Conservation (phyloP, 1,140 invertebrate species). For the Platorchestia sp. region DNA sequence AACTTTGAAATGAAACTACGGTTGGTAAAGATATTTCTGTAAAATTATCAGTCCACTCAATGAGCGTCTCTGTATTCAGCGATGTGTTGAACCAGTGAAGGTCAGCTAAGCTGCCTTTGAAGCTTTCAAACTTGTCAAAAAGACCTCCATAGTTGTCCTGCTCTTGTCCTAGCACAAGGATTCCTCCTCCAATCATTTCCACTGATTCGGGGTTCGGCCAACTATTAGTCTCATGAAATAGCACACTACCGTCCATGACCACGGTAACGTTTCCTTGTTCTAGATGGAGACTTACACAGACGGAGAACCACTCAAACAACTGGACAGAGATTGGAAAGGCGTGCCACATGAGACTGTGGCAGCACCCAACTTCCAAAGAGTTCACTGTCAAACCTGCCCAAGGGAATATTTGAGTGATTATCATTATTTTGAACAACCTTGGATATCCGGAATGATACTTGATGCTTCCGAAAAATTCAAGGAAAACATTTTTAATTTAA, state of each 20-base stretch:
- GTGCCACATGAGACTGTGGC: neutral
- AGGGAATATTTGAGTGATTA: neutral
- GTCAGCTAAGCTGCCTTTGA: constrained; percentile 9
- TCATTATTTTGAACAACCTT: neutral
- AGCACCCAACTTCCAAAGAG: neutral
- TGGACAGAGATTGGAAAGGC: neutral
- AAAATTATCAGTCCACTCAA: constrained; percentile 1
- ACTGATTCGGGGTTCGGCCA: neutral
- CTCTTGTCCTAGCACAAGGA: constrained; percentile 55
- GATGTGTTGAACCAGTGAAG: neutral
- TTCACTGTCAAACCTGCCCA: neutral
- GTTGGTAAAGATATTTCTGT: neutral
- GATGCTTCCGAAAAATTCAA: neutral
- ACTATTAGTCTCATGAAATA: neutral
- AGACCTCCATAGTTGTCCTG: constrained; percentile 52
- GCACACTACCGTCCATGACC: neutral
- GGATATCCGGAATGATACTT: neutral
- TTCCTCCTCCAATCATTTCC: constrained; percentile 28
- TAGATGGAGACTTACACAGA: neutral
- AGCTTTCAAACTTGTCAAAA: neutral
- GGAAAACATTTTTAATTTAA: neutral
- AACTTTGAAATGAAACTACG: constrained; percentile 31
- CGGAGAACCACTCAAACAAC: constrained; percentile 1
- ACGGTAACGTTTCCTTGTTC: neutral
- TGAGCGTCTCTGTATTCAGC: neutral